Conservation (phyloP, 2,113 vertebrate genomes). For the Sylvia atricapilla region DNA sequence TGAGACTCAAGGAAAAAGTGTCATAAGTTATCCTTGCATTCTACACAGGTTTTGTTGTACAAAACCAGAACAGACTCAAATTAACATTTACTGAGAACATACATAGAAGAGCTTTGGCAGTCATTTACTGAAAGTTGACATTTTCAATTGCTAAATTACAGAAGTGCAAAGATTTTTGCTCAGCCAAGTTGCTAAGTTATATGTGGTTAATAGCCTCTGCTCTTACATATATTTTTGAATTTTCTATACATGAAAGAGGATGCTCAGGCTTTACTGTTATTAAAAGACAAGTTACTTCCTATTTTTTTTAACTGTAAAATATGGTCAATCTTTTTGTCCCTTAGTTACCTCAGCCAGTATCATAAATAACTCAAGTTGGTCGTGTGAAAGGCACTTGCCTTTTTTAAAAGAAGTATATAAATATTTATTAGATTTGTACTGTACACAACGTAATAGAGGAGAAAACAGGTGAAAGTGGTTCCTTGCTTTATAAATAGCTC, state of each 20-base stretch:
- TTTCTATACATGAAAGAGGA: not conserved
- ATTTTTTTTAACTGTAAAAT: not conserved
- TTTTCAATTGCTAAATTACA: not conserved
- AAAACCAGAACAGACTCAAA: not conserved
- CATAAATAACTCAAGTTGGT: not conserved
- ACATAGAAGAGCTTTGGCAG: not conserved
- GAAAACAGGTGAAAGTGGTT: not conserved
- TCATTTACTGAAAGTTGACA: not conserved
- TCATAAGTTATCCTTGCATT: not conserved
- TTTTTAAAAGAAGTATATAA: not conserved
- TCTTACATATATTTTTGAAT: not conserved
- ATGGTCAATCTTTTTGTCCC: not conserved
- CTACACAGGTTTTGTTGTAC: not conserved
- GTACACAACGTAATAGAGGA: not conserved
- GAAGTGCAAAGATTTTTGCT: not conserved
- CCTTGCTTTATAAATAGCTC: not conserved
- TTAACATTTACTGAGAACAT: not conserved
- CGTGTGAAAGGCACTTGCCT: not conserved
- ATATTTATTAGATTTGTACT: not conserved
- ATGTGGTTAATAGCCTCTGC: not conserved
- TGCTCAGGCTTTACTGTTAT: not conserved
- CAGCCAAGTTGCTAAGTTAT: not conserved
- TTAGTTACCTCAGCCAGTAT: not conserved
- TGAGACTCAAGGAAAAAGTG: not conserved
- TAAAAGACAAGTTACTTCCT: not conserved